Percentiles rank a stretch among this genome's conserved stretches.
Conservation (phyloP, 92 coral and sea anemone genomes). For the Parazoanthus atlanticus region DNA sequence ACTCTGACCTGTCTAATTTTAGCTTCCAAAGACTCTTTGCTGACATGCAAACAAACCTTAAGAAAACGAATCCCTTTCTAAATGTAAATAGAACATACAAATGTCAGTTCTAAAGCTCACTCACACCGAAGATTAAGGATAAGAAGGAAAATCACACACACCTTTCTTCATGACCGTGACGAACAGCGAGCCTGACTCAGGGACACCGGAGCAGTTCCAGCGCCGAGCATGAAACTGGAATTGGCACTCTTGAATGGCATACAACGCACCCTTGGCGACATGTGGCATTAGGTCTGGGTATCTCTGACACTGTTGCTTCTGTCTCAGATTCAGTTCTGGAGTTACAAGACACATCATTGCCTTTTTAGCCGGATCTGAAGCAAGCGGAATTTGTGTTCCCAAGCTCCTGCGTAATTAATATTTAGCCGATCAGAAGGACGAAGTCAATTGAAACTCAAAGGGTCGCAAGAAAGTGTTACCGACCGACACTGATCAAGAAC, state of each 20-base stretch:
- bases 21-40: conserved; percentile 30
- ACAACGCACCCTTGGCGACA: conserved; percentile 88
- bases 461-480: conserved; percentile 29
- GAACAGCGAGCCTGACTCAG: conserved; percentile 88
- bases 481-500: conserved; percentile 6
- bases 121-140: conserved; percentile 55
- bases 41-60: conserved; percentile 54
- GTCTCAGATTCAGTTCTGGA: conserved; percentile 82
- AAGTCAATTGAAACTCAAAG: conserved; percentile 30
- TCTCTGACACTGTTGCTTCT: conserved; percentile 80
- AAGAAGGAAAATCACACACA: conserved; percentile 46
- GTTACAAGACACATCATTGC: conserved; percentile 77
- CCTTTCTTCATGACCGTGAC: conserved; percentile 83
- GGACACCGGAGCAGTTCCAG: conserved; percentile 95
- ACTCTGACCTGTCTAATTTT: conserved; percentile 43
- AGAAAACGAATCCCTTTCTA: conserved; percentile 67
- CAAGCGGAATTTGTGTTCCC: conserved; percentile 76
- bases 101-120: conserved; percentile 69
- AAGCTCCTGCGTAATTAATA: conserved; percentile 69
- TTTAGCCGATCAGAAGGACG: conserved; percentile 30
- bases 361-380: conserved; percentile 83
- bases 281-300: conserved; percentile 90
- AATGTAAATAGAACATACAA: conserved; percentile 80
- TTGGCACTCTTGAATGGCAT: conserved; percentile 84
- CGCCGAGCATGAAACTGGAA: conserved; percentile 88